Base-by-base conservation (phyloP, 2,113 vertebrate species). In the Cyprinus carpio region DNA sequence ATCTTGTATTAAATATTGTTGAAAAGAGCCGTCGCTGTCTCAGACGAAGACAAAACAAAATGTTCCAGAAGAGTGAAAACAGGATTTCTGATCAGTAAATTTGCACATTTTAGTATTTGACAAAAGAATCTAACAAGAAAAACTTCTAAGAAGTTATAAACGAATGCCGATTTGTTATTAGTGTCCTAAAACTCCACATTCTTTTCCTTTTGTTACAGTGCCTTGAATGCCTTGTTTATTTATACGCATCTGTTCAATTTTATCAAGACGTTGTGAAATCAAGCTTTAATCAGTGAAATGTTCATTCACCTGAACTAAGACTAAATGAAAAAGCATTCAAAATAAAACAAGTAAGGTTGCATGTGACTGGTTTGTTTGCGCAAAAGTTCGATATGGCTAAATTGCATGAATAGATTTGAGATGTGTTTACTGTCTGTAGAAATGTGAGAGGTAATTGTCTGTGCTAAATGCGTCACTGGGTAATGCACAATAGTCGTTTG, bases 1-100 rank as follows among this genome's bases (percentile, higher is more conserved):
- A 76, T 54, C 49, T 2, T 76, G 49, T 29, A 11, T 76, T 29
- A 54, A 54, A 54, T 31, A 54, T 76, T 54, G 49, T 29, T 54
- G 25, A 4, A 51, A 51, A 76, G 8, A 76, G 27, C 25, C 27
- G 8, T 54, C 75, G 0, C 13, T 4, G 25, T 31, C 75, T 29
- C 75, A 1, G 75, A 9, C 16, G 10, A 54, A 76, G 75, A 76
- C 75, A 10, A 76, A 51, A 76, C 46, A 54, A 29, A 31, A 49
- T 76, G 75, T 76, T 54, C 46, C 20, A 54, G 75, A 31, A 76
- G 5, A 76, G 27, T 76, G 49, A 31, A 76, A 76, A 76, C 75
- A 76, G 75, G 75, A 76, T 76, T 54, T 29, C 6, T 76, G 15
- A 54, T 76, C 4, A 31, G 11, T 76, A 27, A 76, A 76, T 51